Conservation (phyloP, 92 coral and sea anemone species). For the Epizoanthus ramosus region DNA sequence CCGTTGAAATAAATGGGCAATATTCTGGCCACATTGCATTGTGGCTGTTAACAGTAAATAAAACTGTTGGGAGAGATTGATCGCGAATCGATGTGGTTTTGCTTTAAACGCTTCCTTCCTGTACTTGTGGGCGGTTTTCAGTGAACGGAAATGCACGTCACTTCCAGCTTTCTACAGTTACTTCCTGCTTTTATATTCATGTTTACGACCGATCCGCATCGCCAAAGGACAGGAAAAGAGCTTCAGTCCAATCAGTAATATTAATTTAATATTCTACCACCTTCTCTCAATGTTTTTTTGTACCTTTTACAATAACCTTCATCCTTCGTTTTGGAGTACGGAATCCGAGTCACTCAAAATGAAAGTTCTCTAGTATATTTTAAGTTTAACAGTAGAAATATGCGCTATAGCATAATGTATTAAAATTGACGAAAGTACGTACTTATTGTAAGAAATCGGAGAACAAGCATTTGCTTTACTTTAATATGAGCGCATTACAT, state of each 20-base stretch:
- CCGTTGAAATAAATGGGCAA: no score
- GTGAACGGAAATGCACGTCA: constrained; percentile 9
- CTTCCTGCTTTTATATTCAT: not conserved
- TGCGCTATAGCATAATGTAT: no score
- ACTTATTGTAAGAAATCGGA: no score
- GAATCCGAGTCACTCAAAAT: not conserved
- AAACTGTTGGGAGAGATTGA: not conserved
- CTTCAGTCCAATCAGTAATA: no score
- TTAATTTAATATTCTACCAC: no score
- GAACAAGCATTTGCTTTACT: not conserved
- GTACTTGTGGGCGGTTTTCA: constrained; percentile 15
- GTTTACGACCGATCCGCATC: not conserved
- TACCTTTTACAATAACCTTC: no score
- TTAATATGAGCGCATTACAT: not conserved
- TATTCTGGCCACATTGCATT: no score
- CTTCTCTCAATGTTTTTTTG: no score
- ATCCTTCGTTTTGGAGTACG: not conserved
- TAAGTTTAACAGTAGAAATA: not conserved
- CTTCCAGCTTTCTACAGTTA: not conserved
- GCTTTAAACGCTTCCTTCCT: not conserved
- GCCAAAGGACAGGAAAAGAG: no score
- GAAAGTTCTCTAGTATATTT: not conserved
- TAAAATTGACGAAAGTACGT: no score
- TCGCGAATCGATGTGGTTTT: constrained; percentile 16
- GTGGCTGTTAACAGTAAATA: not conserved